Conservation (phyloP, 2,113 vertebrate species). For the Verasper variegatus region DNA sequence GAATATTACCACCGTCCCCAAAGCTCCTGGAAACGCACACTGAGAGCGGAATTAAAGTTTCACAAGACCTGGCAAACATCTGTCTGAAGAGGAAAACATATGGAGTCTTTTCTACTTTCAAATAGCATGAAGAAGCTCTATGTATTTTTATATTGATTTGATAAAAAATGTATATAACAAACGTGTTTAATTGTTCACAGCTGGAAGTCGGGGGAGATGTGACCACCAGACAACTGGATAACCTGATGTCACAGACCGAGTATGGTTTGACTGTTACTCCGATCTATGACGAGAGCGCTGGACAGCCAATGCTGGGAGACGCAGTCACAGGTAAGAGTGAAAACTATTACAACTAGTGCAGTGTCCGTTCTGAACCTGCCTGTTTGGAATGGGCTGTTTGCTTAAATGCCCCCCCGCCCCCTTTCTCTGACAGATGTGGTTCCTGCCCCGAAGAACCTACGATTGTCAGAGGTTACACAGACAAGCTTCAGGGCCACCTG, state of each 20-base stretch:
- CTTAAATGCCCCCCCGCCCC: background rate
- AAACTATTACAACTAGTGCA: background rate
- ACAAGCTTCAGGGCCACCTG: slow-evolving; percentile 92
- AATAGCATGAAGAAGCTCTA: background rate
- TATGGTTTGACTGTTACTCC: slow-evolving; percentile 90
- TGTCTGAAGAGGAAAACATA: slow-evolving; percentile 26
- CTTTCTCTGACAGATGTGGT: slow-evolving; percentile 81
- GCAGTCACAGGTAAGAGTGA: slow-evolving; percentile 87
- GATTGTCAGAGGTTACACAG: slow-evolving; percentile 87
- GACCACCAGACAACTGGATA: slow-evolving; percentile 84
- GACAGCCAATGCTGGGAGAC: slow-evolving; percentile 81
- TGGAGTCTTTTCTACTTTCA: slow-evolving; percentile 4
- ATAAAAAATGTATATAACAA: slow-evolving; percentile 6
- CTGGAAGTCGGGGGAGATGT: slow-evolving; percentile 88
- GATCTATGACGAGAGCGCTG: slow-evolving; percentile 88
- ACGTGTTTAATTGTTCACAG: slow-evolving; percentile 72
- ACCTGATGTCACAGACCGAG: slow-evolving; percentile 90
- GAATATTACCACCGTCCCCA: slow-evolving; percentile 1
- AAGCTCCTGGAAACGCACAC: slow-evolving; percentile 20
- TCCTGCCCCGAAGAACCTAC: slow-evolving; percentile 91
- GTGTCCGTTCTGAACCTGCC: background rate
- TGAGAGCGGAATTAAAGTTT: slow-evolving; percentile 27
- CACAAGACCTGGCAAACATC: slow-evolving; percentile 23
- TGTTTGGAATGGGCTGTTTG: background rate
- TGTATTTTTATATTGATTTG: slow-evolving; percentile 16